Evolutionary conservation across 1,140 invertebrate genomes (phyloP), one percentile per base, ranked within the genome.

Genomic region (Drosophila sulfurigaster): DNA sequence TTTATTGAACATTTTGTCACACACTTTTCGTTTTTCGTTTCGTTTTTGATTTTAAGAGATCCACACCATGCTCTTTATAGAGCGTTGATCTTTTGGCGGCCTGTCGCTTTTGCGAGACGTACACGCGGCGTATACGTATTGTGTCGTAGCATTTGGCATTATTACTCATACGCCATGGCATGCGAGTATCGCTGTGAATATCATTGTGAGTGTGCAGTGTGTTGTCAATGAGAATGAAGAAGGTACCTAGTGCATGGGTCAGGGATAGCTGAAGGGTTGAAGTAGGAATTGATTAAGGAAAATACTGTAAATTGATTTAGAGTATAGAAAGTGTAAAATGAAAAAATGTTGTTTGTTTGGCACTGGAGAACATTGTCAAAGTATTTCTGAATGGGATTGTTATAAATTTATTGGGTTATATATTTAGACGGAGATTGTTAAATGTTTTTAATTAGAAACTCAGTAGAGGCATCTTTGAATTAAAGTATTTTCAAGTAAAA

Each of bases 1-100:
- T 90, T 82, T 78, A 74, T 80, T 90, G 74, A 86, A 75, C 75
- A 78, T 91, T 82, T 89, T 83, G 77, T 88, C 85, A 78, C 74
- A 75, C 81, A 79, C 83, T 75, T 71, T 82, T 52, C 70, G 58
- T 66, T 66, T 56, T 75, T 41, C 13, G 66, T 70, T 62, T 63
- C 64, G 65, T 35, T 74, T 25, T 68, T 46, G 48, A 35, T 59
- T 62, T 66, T 77, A 72, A 67, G 66, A 72, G 73, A 72, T 32
- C 25, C 67, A 41, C 49, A 51, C 57, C 66, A 8, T 54, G 76
- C 54, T 79, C 58, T 79, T 72, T 51, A 64, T 46, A 79, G 75
- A 77, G 56, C 76, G 75, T 73, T 79, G 77, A 79, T 78, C 62
- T 73, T 73, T 78, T 38, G 32, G 45, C 51, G 20, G 59, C 13